phyloP scores from a whole-genome alignment of 2,888 invertebrate genomes.

The Idaea aversata region DNA sequence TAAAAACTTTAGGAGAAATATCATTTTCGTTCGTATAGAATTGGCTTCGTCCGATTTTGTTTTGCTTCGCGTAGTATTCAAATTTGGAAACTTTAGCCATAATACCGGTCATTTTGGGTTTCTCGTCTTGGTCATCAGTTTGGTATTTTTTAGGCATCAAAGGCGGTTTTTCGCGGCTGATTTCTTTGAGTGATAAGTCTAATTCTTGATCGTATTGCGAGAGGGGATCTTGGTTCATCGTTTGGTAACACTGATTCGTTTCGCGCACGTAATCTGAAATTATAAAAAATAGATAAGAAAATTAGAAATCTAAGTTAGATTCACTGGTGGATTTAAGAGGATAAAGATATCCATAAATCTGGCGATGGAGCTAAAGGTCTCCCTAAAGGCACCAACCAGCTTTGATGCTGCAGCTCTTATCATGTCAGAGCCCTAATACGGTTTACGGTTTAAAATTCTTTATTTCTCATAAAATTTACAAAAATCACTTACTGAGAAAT shows the following conservation, averaged over 20 bases:
- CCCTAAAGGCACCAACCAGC: too few species aligned
- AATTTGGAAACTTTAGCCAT: constrained; percentile 90
- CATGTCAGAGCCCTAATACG: too few species aligned
- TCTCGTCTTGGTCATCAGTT: constrained; percentile 73
- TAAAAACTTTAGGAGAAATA: constrained; percentile 89
- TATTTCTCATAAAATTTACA: too few species aligned
- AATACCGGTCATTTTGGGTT: constrained; percentile 75
- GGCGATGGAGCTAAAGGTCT: too few species aligned
- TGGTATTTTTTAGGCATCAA: constrained; percentile 81
- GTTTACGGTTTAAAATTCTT: too few species aligned
- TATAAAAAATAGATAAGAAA: constrained; percentile 10
- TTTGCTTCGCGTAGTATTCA: constrained; percentile 86
- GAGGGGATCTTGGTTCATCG: constrained; percentile 64
- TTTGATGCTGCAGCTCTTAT: too few species aligned
- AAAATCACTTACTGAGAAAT: too few species aligned
- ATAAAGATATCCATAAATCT: too few species aligned
- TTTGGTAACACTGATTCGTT: constrained; percentile 59
- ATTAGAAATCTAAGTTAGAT: too few species aligned
- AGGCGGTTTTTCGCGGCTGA: constrained; percentile 83
- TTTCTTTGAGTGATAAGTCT: constrained; percentile 69
- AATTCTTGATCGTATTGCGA: constrained; percentile 68
- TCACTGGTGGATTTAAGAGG: too few species aligned
- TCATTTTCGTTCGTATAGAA: constrained; percentile 71
- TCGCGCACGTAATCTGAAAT: constrained; percentile 56
- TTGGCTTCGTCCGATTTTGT: constrained; percentile 74